phyloP scores from a whole-genome alignment of 2,888 invertebrate genomes.

The Melanostoma mellinum region DNA sequence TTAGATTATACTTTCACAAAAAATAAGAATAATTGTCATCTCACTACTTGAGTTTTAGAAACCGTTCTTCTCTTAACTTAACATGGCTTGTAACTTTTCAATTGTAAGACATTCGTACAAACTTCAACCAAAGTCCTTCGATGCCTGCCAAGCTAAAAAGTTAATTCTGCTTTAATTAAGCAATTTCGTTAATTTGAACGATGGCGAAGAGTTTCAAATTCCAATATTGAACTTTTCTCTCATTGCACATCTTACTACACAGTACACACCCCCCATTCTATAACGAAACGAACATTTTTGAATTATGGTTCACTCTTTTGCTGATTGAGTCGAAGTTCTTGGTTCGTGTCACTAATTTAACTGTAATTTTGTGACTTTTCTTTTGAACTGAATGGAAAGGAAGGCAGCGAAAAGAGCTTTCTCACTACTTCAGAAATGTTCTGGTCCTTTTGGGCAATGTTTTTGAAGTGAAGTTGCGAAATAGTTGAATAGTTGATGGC shows the following conservation, averaged over 20 bases:
- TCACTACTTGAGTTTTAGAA: too few species aligned
- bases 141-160: neutral
- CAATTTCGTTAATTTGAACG: constrained; percentile 61
- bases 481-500: constrained; percentile 5
- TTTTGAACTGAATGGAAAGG: neutral
- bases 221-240: constrained; percentile 70
- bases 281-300: constrained; percentile 3
- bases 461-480: constrained; percentile 24
- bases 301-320: constrained; percentile 38
- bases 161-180: constrained; percentile 58
- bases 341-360: constrained; percentile 43
- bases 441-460: constrained; percentile 20
- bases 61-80: too few species aligned
- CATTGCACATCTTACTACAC: constrained; percentile 14
- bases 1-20: too few species aligned
- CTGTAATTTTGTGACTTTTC: constrained; percentile 42
- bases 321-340: constrained; percentile 40
- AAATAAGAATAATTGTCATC: too few species aligned
- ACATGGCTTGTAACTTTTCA: too few species aligned
- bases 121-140: too few species aligned
- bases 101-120: too few species aligned
- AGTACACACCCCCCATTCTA: neutral
- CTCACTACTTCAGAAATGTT: constrained; percentile 12
- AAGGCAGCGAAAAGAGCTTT: neutral
- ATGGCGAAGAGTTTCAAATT: constrained; percentile 64